A percentile compares a stretch with the other conserved stretches of the same genome.
Conservation (phyloP, 2,888 invertebrate species). For the Hylaea fasciaria region DNA sequence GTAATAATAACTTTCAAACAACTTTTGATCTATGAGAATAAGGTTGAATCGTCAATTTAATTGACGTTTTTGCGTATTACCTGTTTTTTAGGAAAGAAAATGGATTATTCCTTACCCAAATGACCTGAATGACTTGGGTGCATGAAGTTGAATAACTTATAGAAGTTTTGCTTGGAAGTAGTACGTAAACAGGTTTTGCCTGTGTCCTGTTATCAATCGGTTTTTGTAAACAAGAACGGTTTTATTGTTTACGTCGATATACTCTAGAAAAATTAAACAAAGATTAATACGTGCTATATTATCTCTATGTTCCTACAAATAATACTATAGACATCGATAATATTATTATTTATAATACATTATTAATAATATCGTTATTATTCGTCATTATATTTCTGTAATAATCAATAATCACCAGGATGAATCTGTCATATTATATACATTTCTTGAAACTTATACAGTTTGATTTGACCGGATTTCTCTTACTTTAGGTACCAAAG, state of each 20-base stretch:
- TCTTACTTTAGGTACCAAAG: no score
- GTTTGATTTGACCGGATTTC: no score
- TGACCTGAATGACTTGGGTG: constrained; percentile 5
- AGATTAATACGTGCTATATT: no score
- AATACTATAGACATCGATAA: no score
- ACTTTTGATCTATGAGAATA: constrained; percentile 38
- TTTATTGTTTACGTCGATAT: not conserved
- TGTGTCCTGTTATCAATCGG: constrained; percentile 9
- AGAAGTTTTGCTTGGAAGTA: not conserved
- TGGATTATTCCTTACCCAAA: constrained; percentile 1
- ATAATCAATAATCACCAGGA: no score
- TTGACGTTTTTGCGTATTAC: not conserved
- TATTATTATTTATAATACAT: no score
- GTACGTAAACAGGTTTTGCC: constrained; percentile 21
- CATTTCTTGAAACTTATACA: no score
- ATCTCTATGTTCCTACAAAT: no score
- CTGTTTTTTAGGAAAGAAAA: not conserved
- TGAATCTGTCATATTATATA: no score
- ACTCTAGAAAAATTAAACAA: not conserved
- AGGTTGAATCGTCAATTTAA: not conserved
- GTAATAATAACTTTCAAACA: constrained; percentile 76
- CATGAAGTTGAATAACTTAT: constrained; percentile 13
- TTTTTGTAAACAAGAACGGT: constrained; percentile 12
- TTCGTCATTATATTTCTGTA: no score
- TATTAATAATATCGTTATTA: no score